Conservation (phyloP, 2,113 vertebrate genomes). For the Microcebus griseorufus region DNA sequence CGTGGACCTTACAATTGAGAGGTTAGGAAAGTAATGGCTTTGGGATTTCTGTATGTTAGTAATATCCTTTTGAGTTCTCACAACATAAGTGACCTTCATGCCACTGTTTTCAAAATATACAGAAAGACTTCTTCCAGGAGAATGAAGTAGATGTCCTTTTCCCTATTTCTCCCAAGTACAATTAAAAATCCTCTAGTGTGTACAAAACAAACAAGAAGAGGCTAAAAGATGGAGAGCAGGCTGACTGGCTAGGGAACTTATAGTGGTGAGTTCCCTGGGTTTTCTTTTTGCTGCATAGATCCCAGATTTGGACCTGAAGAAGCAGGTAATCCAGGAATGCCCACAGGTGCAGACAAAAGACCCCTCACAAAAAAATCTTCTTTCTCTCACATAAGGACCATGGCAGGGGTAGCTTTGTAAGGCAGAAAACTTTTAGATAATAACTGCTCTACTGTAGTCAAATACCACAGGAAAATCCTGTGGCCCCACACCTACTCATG, state of each 20-base stretch:
- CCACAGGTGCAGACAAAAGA: neutral
- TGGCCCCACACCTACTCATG: fast-evolving
- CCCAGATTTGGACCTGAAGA: neutral
- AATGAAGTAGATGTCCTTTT: neutral
- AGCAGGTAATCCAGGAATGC: neutral
- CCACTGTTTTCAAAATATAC: neutral
- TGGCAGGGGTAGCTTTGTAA: neutral
- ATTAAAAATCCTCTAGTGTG: neutral
- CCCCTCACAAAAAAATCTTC: neutral
- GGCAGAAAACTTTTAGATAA: neutral
- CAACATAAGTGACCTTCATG: neutral
- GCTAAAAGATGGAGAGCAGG: neutral
- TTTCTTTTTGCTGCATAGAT: neutral
- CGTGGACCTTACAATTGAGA: neutral
- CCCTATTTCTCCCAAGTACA: neutral
- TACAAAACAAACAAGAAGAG: neutral
- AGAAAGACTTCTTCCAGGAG: neutral
- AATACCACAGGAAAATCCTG: neutral
- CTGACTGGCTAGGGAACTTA: neutral
- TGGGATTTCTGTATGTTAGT: neutral
- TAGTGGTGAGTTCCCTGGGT: neutral
- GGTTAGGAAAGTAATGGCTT: neutral
- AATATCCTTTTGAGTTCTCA: neutral
- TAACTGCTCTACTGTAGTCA: neutral
- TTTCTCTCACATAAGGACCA: neutral